Conservation (phyloP, 2,797 vertebrate species). For the Lophius americanus region DNA sequence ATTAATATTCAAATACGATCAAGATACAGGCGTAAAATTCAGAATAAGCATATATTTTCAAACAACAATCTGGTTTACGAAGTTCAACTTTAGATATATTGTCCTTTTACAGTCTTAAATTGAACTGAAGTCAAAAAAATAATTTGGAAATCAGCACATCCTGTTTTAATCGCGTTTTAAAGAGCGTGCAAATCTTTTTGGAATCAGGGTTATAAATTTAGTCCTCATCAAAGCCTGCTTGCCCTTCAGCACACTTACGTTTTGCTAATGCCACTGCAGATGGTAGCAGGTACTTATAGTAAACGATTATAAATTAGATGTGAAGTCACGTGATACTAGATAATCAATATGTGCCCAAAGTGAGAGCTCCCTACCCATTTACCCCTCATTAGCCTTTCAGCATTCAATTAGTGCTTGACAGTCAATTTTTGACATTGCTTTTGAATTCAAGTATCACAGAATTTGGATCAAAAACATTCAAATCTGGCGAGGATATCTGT, state of each 20-base stretch:
- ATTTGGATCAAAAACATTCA: constrained; percentile 35
- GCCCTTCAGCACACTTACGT: constrained; percentile 30
- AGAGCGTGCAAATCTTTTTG: no score
- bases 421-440: constrained; percentile 38
- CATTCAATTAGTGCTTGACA: constrained; percentile 54
- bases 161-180: no score
- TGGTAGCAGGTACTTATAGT: constrained; percentile 32
- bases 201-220: no score
- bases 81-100: no score
- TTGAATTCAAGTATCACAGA: constrained; percentile 45
- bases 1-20: no score
- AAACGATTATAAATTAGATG: constrained; percentile 49
- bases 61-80: no score
- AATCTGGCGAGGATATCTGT: constrained; percentile 36
- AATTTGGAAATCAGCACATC: no score
- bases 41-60: no score
- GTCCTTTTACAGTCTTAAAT: no score
- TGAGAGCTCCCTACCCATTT: constrained; percentile 46
- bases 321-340: constrained; percentile 35
- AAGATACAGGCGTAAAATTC: no score
- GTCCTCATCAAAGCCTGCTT: not conserved
- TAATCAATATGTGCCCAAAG: constrained; percentile 67
- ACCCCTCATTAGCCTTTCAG: constrained; percentile 64
- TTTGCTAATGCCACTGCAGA: constrained; percentile 5
- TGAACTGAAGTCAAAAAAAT: no score